A percentile compares a stretch with the other conserved stretches of the same genome.
These are phyloP conservation scores for Pandion haliaetus DNA, from an alignment of 2,113 vertebrate genomes.

Conservation along the genomic window DNA sequence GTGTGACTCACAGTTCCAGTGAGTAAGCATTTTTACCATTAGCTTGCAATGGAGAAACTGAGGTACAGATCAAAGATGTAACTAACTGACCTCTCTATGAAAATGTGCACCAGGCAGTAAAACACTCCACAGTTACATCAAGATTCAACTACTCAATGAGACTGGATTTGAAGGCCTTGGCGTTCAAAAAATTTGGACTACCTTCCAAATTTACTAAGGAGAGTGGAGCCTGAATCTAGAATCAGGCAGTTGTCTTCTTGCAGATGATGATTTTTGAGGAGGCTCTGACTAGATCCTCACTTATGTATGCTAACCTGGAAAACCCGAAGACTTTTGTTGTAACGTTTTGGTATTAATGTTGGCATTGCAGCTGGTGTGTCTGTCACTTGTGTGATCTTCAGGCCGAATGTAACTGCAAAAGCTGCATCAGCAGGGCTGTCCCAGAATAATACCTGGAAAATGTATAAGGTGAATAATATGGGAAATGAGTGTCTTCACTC, in stretches of 20 bases:
- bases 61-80: neutral
- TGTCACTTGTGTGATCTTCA: neutral
- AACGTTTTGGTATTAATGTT: neutral
- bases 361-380: neutral
- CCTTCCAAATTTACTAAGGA: neutral
- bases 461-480: neutral
- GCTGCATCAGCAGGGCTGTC: neutral
- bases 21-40: neutral
- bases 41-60: neutral
- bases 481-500: neutral
- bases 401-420: neutral
- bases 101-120: neutral
- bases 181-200: neutral
- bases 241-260: neutral
- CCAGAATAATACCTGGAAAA: neutral
- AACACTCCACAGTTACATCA: fast-evolving
- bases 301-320: neutral
- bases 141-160: neutral
- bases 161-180: neutral
- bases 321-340: neutral
- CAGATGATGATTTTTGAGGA: neutral
- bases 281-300: neutral
- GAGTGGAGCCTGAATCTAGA: neutral
- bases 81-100: neutral
- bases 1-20: neutral